Conservation (phyloP, 2,113 vertebrate species). For the Ceuthmochares aereus region DNA sequence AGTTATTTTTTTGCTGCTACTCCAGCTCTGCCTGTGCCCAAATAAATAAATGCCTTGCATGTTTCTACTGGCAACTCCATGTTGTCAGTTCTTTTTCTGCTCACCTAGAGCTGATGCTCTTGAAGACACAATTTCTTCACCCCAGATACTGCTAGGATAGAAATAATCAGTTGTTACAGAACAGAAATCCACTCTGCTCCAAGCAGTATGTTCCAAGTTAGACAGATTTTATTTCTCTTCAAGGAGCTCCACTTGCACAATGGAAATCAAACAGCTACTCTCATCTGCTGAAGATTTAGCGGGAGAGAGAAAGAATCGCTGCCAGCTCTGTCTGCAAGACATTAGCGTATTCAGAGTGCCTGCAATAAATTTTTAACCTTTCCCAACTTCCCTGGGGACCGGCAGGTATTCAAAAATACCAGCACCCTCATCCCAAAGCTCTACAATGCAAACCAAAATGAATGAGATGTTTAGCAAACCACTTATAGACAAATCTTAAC, state of each 20-base stretch:
- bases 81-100: background rate
- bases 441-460: background rate
- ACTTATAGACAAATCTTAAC: background rate
- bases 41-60: background rate
- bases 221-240: constrained; percentile 22
- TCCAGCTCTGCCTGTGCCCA: background rate
- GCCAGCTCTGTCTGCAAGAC: background rate
- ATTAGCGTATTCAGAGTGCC: background rate
- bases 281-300: background rate
- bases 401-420: background rate
- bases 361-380: constrained; percentile 37
- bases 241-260: background rate
- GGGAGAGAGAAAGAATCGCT: background rate
- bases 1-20: background rate
- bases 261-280: background rate
- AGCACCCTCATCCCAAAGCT: background rate
- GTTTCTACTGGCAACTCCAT: background rate
- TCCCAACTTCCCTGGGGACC: background rate
- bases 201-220: background rate
- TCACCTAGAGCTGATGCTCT: background rate
- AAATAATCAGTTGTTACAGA: background rate
- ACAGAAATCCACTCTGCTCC: constrained; percentile 1
- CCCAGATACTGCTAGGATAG: constrained; percentile 27
- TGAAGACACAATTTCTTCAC: constrained; percentile 3
- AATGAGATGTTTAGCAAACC: constrained; percentile 38